Conservation (phyloP, 2,113 vertebrate species). For the Chloropsis cyanopogon region DNA sequence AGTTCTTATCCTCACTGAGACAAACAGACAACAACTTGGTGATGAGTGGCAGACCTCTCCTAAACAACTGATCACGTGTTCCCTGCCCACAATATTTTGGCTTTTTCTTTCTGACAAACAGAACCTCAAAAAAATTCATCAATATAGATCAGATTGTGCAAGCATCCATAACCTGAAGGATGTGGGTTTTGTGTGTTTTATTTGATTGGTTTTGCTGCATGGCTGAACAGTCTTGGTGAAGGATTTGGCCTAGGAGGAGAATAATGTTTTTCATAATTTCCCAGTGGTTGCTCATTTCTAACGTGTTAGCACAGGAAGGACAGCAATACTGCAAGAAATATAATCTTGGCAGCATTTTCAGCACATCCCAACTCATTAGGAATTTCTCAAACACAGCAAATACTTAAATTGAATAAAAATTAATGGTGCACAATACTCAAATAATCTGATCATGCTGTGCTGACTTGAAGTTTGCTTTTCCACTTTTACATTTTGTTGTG, state of each 20-base stretch:
- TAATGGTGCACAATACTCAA: neutral
- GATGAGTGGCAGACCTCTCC: neutral
- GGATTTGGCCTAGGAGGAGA: neutral
- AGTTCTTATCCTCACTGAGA: neutral
- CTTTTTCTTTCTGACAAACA: neutral
- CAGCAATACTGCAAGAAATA: neutral
- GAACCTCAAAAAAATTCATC: neutral
- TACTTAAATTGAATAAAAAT: neutral
- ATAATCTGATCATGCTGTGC: neutral
- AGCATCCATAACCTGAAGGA: neutral
- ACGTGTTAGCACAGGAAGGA: neutral
- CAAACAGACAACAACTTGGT: neutral
- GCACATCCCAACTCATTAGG: neutral
- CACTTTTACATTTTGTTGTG: neutral
- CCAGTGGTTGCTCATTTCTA: neutral
- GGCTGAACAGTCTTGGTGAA: neutral
- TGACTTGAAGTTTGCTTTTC: neutral
- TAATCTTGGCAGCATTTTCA: neutral
- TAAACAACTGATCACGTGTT: neutral
- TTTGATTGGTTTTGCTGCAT: neutral
- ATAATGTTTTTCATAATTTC: slow-evolving; percentile 18
- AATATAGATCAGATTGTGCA: neutral
- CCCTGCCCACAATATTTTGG: neutral
- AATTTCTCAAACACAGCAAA: neutral
- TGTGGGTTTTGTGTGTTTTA: neutral